Evolutionary conservation across 2,113 vertebrate species (phyloP).

Genomic region (Campylomormyrus tamandua): DNA sequence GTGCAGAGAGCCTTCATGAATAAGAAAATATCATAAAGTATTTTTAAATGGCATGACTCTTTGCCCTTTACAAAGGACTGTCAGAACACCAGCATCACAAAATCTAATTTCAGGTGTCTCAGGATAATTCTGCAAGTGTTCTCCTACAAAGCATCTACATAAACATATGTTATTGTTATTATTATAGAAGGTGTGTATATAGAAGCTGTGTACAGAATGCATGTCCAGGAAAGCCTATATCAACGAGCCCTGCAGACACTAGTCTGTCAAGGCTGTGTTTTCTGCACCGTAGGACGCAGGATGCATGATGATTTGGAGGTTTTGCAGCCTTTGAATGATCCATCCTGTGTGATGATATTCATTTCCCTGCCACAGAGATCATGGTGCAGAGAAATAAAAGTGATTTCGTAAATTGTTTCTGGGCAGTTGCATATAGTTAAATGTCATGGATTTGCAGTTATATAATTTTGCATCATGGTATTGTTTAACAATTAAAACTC

Average conservation of each 20-base stretch:
- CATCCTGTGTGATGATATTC: neutral
- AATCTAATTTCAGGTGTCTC: neutral
- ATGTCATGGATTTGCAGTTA: neutral
- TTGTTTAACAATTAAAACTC: neutral
- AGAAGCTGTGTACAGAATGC: neutral
- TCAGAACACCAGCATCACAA: neutral
- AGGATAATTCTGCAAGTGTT: neutral
- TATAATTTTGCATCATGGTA: neutral
- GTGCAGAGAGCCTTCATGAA: neutral
- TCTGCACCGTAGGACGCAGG: neutral
- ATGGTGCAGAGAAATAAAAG: neutral
- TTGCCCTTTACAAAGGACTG: neutral
- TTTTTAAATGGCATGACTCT: neutral
- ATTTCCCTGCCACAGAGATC: neutral
- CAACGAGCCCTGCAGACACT: neutral
- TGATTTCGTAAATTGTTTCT: neutral
- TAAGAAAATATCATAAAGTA: slow-evolving; percentile 1
- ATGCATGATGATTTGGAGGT: neutral
- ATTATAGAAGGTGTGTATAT: neutral
- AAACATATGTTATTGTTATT: neutral
- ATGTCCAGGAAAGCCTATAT: too few species aligned
- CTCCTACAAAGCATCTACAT: neutral
- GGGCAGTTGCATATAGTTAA: neutral
- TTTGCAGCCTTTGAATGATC: neutral
- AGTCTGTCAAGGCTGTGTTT: neutral